phyloP scores from a whole-genome alignment of 2,888 invertebrate species.

The Alsophila aescularia region DNA sequence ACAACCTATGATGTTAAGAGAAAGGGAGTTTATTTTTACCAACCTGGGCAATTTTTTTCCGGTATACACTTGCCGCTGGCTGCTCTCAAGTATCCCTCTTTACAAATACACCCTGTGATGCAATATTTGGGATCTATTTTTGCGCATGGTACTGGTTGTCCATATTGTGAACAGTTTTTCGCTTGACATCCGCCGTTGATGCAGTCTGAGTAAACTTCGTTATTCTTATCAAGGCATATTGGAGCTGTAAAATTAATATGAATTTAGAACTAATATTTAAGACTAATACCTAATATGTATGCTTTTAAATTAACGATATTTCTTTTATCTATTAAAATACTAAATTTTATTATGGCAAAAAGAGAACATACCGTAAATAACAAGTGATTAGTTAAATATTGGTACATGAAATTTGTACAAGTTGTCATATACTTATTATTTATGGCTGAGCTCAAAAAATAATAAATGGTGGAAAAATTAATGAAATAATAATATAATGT shows the following conservation, averaged over 20 bases:
- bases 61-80: slow-evolving; percentile 49
- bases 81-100: slow-evolving; percentile 44
- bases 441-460: no score
- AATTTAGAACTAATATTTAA: no score
- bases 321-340: no score
- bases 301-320: no score
- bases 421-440: no score
- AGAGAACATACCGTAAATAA: no score
- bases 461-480: no score
- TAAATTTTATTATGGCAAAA: no score
- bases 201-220: slow-evolving; percentile 51
- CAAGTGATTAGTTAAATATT: no score
- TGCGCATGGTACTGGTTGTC: slow-evolving; percentile 42
- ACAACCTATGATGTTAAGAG: no score
- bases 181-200: slow-evolving; percentile 49
- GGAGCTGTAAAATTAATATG: slow-evolving; percentile 23
- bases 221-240: slow-evolving; percentile 26
- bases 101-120: slow-evolving; percentile 51
- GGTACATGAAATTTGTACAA: no score
- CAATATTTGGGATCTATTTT: slow-evolving; percentile 41
- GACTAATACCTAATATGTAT: no score
- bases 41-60: slow-evolving; percentile 45
- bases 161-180: slow-evolving; percentile 50
- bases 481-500: background rate
- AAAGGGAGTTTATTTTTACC: slow-evolving; percentile 20